Conservation (phyloP, 2,888 invertebrate genomes). For the Drosophila flavopinicola region DNA sequence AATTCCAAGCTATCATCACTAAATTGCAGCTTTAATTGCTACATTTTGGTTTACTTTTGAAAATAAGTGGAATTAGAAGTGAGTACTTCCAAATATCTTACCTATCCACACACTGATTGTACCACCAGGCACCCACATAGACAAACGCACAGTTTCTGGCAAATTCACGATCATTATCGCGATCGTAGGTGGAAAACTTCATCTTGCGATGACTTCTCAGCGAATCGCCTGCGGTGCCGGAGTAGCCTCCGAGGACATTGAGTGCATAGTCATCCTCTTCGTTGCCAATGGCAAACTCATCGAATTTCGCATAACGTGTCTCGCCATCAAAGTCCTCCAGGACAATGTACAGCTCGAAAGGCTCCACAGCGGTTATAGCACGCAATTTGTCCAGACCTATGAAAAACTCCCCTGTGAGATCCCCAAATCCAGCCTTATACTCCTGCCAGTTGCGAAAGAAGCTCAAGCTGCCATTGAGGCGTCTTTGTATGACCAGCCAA, state of each 20-base stretch:
- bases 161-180: slow-evolving; percentile 87
- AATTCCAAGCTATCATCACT: too few species aligned
- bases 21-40: too few species aligned
- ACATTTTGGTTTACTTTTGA: too few species aligned
- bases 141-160: slow-evolving; percentile 88
- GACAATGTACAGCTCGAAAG: slow-evolving; percentile 87
- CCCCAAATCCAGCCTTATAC: slow-evolving; percentile 89
- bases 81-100: too few species aligned
- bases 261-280: slow-evolving; percentile 88
- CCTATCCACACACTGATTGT: slow-evolving; percentile 89
- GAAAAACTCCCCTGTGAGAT: slow-evolving; percentile 89
- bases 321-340: slow-evolving; percentile 87
- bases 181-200: slow-evolving; percentile 88
- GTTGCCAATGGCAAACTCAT: slow-evolving; percentile 88
- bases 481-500: slow-evolving; percentile 89
- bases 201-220: slow-evolving; percentile 88
- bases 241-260: slow-evolving; percentile 87
- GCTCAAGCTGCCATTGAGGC: slow-evolving; percentile 88
- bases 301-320: slow-evolving; percentile 86
- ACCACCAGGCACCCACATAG: slow-evolving; percentile 91
- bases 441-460: slow-evolving; percentile 88
- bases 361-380: slow-evolving; percentile 81
- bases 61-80: too few species aligned
- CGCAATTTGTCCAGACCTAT: slow-evolving; percentile 89
- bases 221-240: slow-evolving; percentile 89